These are phyloP conservation scores for Solea senegalensis DNA, from an alignment of 2,113 vertebrate species.

Conservation along the genomic window DNA sequence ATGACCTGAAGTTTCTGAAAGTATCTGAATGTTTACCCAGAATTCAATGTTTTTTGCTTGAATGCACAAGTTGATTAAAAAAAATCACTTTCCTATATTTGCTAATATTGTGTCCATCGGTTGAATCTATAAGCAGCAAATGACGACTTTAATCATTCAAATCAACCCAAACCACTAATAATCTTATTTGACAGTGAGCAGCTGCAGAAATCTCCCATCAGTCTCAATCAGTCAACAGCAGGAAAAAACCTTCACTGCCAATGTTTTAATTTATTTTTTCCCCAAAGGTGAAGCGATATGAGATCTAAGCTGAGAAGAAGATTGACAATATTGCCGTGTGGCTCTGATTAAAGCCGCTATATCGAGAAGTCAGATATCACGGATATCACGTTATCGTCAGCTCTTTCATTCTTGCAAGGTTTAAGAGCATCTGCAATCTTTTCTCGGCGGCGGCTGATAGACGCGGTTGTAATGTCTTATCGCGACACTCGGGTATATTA, in stretches of 20 bases:
- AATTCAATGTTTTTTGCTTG: too few species aligned
- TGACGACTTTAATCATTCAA: too few species aligned
- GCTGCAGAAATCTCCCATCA: conserved; percentile 55
- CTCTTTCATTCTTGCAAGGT: conserved; percentile 52
- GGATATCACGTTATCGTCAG: conserved; percentile 45
- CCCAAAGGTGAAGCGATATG: conserved; percentile 58
- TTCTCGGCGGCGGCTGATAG: conserved; percentile 5
- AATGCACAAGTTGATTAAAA: too few species aligned
- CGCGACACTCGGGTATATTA: conserved; percentile 2
- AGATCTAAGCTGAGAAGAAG: conserved; percentile 43
- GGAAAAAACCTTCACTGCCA: conserved; percentile 14
- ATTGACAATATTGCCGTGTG: conserved; percentile 50
- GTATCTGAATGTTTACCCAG: too few species aligned
- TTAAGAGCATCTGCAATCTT: conserved; percentile 51
- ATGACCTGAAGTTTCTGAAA: too few species aligned
- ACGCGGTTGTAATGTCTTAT: conserved; percentile 15
- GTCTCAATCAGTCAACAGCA: conserved; percentile 28
- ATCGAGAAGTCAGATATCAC: conserved; percentile 44
- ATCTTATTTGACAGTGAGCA: too few species aligned
- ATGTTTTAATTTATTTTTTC: conserved; percentile 63
- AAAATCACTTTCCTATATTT: too few species aligned
- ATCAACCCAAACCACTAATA: too few species aligned
- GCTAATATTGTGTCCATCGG: too few species aligned
- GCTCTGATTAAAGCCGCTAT: conserved; percentile 55
- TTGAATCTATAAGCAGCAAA: too few species aligned